Conservation (phyloP, 2,888 invertebrate species). For the Sturmia bella region DNA sequence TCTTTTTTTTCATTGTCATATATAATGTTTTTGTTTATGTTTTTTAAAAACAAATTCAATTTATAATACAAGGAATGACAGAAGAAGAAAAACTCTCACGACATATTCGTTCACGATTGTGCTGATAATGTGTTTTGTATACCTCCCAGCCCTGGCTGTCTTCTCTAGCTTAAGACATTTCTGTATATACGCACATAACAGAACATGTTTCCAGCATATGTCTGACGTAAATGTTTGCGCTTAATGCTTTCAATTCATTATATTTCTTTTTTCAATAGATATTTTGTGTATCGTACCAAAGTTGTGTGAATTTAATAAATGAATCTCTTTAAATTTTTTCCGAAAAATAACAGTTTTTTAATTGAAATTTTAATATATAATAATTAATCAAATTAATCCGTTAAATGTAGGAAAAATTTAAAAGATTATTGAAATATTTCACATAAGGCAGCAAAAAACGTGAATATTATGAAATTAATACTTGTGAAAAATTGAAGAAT, state of each 20-base stretch:
- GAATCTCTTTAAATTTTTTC: constrained; percentile 8
- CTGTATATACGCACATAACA: constrained; percentile 12
- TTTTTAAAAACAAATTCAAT: no score
- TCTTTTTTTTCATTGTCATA: no score
- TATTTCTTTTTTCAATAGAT: constrained; percentile 20
- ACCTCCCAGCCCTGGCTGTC: not conserved
- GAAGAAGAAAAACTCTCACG: no score
- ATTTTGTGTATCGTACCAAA: not conserved
- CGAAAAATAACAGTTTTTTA: constrained; percentile 7
- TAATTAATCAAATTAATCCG: constrained; percentile 37
- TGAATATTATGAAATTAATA: no score
- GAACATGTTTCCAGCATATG: constrained; percentile 45
- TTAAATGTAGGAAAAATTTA: not conserved
- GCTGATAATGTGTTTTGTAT: no score
- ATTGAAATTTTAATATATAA: constrained; percentile 23
- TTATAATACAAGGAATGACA: no score
- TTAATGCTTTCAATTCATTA: constrained; percentile 13
- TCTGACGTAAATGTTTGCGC: constrained; percentile 26
- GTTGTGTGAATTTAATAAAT: constrained; percentile 59
- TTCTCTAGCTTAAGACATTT: constrained; percentile 13
- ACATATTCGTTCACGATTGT: no score
- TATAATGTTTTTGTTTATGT: no score
- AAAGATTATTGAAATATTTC: constrained; percentile 6
- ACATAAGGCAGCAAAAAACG: no score
- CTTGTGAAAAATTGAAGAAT: no score